Base-by-base conservation (phyloP, 1,140 invertebrate genomes). In the Eubasilissa regina region DNA sequence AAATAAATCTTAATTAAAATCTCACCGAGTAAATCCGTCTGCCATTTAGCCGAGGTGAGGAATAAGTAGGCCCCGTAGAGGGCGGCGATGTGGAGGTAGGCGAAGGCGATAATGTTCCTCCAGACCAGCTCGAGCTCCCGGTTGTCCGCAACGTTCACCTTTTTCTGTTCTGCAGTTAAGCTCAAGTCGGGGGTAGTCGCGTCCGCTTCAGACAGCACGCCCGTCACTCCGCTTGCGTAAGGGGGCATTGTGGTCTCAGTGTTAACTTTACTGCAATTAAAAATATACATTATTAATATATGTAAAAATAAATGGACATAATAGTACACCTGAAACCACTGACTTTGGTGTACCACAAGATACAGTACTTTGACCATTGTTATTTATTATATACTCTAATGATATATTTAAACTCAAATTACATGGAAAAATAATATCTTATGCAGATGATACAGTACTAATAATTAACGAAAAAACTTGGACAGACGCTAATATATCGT, bases 101-200 rank as follows among this genome's bases (percentile, higher is more conserved):
- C 84, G 86, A 99, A 98, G 0, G 97, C 87, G 7, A 95, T 89
- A 10, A 99, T 96, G 87, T 99, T 99, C 83, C 94, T 92, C 97
- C 98, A 99, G 0, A 99, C 97, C 35, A 97, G 93, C 84, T 94
- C 84, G 8, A 89, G 84, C 82, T 90, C 87, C 47, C 87, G 85
- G 77, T 89, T 85, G 73, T 89, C 86, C 56, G 91, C 85, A 55
- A 84, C 81, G 64, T 84, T 84, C 58, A 90, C 84, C 83, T 89
- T 86, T 81, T 87, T 87, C 43, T 89, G 84, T 3, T 83, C 85
- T n/a, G 75, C 66, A 12, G 7, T 85, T 4, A 91, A 84, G 4
- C 88, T 90, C 58, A 91, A 86, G 60, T 91, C 91, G 70, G 87
- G 87, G 43, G 90, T 91, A 48, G 90, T 83, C 4, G 88, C 90